Base-by-base conservation (phyloP, 2,888 invertebrate species). In the Meteorus cinctellus region DNA sequence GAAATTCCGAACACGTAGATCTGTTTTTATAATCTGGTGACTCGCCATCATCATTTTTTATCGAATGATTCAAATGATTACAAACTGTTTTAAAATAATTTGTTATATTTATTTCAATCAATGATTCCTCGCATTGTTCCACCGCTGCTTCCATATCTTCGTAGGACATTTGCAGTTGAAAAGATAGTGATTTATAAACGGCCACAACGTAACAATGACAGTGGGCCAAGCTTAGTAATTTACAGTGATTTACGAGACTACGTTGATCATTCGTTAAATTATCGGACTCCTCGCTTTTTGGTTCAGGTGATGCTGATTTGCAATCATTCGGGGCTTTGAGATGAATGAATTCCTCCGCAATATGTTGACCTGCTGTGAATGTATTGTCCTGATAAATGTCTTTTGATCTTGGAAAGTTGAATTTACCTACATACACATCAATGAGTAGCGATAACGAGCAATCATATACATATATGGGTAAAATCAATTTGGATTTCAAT, bases 391-490 rank as follows among this genome's bases (percentile, higher is more conserved):
- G 90, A 83, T 90, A 92, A 66, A 92, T 87, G 82, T 92, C 92
- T 74, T 89, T 90, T 45, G 84, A 85, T 12, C 87, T 83, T 2
- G 88, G 84, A 12, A 83, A 85, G 72, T 84, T 85, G 6, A 86
- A 85, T 81, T 90, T 90, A 72, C 89, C 89, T 5, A 91, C 87
- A 55, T 92, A 89, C 0, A 91, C 90, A 79, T 92, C 91, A n/a
- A 92, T 92, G 48, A 94, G 86, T 76, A 91, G 88, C 31, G 91
- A 90, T 65, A 93, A 87, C 1, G 93, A 92, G 85, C 94, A 94
- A 85, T 94, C 93, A 83, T 94, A 94, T n/a, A 94, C 91, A 83
- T 93, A 94, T 74, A 94, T 88, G 0, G 94, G 94, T 59, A 92
- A 85, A 27, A 90, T 87, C 36, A 91, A 80, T 5, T 83, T 82